Evolutionary conservation across 2,113 vertebrate genomes (phyloP).

Genomic region (Chinchilla lanigera): DNA sequence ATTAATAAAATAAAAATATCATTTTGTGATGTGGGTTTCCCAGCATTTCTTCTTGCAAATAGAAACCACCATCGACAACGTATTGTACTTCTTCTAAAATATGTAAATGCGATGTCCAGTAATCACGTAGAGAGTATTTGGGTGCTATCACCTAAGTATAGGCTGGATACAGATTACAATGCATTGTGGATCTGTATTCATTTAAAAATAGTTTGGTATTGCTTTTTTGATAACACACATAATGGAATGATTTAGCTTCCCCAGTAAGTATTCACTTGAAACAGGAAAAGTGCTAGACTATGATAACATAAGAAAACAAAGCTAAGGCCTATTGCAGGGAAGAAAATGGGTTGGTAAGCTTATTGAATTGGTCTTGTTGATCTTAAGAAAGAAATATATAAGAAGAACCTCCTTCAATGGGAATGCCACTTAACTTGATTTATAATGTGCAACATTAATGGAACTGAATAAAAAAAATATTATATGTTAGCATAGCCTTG

Average conservation of each 20-base stretch:
- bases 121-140: constrained; percentile 53
- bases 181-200: constrained; percentile 22
- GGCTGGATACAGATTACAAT: constrained; percentile 42
- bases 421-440: constrained; percentile 85
- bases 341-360: constrained; percentile 71
- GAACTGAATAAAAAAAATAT: constrained; percentile 75
- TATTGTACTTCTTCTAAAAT: constrained; percentile 31
- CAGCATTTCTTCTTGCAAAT: neutral
- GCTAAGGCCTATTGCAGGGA: constrained; percentile 59
- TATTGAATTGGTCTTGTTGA: constrained; percentile 62
- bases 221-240: constrained; percentile 75
- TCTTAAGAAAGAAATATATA: constrained; percentile 73
- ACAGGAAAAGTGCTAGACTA: constrained; percentile 64
- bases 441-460: constrained; percentile 81
- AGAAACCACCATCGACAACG: constrained; percentile 51
- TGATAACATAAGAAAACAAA: constrained; percentile 80
- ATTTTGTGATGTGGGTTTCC: constrained; percentile 30
- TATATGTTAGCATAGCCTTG: constrained; percentile 48
- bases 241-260: constrained; percentile 68
- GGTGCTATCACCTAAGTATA: constrained; percentile 41
- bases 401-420: constrained; percentile 72
- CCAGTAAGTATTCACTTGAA: constrained; percentile 60
- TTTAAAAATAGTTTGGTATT: constrained; percentile 69
- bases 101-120: neutral
- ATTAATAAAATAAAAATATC: neutral